A percentile compares a stretch with the other conserved stretches of the same genome.
Evolutionary conservation across 2,113 vertebrate genomes (phyloP).

Genomic region (human): GRCh38 chr7:45052501-45053000

Average conservation of each 20-base stretch:
- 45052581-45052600: neutral
- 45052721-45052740: neutral
- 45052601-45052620: neutral
- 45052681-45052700: neutral
- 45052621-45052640: neutral
- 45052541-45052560: neutral
- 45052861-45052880: neutral
- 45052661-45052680: neutral
- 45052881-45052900: neutral
- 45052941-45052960: neutral
- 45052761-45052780: neutral
- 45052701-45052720: accelerated
- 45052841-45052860: neutral
- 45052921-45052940: neutral
- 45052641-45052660: neutral
- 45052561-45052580: neutral
- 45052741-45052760: neutral
- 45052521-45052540: neutral
- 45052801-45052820: neutral
- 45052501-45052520: neutral
- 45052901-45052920: neutral
- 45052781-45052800: neutral
- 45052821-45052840: neutral
- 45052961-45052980: neutral
- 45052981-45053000: neutral